Evolutionary conservation across 2,888 invertebrate genomes (phyloP).

Genomic region (Nyleta sp.): DNA sequence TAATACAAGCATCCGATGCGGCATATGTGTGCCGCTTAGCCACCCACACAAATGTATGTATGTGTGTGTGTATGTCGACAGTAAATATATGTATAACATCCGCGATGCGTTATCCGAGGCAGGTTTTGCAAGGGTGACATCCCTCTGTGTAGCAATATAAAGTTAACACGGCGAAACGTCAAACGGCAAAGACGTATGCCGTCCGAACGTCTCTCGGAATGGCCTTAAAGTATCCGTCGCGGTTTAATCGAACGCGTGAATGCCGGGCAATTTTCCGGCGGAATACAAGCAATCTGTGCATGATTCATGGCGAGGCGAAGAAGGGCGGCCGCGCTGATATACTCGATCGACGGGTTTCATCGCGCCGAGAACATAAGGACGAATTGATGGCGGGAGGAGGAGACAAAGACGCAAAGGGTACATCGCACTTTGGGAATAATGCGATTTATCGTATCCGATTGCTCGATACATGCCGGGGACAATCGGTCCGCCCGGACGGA

Average conservation of each 20-base stretch:
- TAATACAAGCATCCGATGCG: conserved; percentile 71
- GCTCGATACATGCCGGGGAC: too few species aligned
- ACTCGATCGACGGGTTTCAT: too few species aligned
- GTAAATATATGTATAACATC: conserved; percentile 71
- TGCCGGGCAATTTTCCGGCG: conserved; percentile 41
- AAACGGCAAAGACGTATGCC: conserved; percentile 32
- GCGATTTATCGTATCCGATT: conserved; percentile 72
- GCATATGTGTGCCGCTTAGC: conserved; percentile 59
- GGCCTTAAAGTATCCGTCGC: conserved; percentile 40
- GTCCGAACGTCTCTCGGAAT: neutral
- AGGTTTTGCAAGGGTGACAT: conserved; percentile 82
- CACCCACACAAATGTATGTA: conserved; percentile 9
- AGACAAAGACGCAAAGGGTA: conserved; percentile 27
- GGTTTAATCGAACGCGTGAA: conserved; percentile 49
- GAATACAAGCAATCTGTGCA: conserved; percentile 45
- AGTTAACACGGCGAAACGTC: conserved; percentile 76
- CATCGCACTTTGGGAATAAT: conserved; percentile 64
- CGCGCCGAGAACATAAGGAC: conserved; percentile 15
- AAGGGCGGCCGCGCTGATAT: too few species aligned
- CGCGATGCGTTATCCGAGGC: conserved; percentile 81
- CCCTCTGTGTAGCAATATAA: conserved; percentile 71
- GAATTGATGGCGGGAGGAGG: conserved; percentile 12
- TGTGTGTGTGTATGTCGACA: conserved; percentile 26
- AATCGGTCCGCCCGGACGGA: conserved; percentile 76
- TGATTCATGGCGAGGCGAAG: conserved; percentile 28